Evolutionary conservation across 2,888 invertebrate species (phyloP).

Genomic region (Ochropleura plecta): DNA sequence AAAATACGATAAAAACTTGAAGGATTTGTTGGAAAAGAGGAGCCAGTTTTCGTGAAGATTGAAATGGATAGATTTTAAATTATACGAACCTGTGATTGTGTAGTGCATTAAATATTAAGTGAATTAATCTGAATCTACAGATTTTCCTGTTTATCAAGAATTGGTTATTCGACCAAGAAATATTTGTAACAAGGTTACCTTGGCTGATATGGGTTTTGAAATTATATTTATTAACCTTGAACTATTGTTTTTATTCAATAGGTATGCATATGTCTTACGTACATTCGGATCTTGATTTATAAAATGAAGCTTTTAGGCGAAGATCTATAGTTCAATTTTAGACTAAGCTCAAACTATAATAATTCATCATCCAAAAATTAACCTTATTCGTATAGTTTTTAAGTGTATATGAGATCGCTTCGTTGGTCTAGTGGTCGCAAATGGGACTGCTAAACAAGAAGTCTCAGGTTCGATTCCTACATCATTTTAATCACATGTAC

Average conservation of each 20-base stretch:
- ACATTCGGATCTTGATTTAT: no score
- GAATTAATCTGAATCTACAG: background rate
- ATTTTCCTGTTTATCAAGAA: background rate
- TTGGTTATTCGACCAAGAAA: background rate
- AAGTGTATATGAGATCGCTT: no score
- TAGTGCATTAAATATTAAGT: background rate
- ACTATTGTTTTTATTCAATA: background rate
- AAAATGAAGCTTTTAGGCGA: no score
- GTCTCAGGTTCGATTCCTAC: background rate
- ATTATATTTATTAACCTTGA: no score
- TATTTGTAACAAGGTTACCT: background rate
- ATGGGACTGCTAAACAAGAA: no score
- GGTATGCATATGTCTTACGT: no score
- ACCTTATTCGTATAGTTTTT: no score
- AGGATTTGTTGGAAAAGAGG: background rate
- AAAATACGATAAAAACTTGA: slow-evolving; percentile 2
- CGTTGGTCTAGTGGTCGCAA: no score
- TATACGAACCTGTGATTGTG: background rate
- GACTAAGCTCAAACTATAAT: no score
- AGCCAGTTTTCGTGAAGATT: background rate
- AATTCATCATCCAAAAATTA: no score
- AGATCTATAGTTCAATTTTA: no score
- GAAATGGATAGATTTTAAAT: background rate
- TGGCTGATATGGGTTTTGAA: no score
- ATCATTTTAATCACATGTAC: slow-evolving; percentile 16